Base-by-base conservation (phyloP, 2,888 invertebrate species). In the Lycaena phlaeas region DNA sequence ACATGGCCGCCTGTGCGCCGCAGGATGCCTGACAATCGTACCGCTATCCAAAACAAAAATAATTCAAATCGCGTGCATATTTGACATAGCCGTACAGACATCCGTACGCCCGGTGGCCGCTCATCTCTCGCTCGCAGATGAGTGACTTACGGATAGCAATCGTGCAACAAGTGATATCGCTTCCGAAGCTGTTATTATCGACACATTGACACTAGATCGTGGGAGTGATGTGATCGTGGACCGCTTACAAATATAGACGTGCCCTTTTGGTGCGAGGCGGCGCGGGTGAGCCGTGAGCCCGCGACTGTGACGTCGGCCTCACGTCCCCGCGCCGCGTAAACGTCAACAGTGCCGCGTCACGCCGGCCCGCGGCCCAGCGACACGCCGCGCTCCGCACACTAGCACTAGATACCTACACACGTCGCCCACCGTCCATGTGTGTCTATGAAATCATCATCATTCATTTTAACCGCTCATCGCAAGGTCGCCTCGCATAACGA, bases 1-100 rank as follows among this genome's bases (percentile, higher is more conserved):
- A 84, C 75, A 85, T 85, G 85, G 85, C 85, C 74, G 82, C 78
- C 82, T 74, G 76, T 77, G 77, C 76, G 79, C 71, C 77, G 75
- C 78, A 74, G 77, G 77, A 77, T 81, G 79, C 73, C 75, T 69
- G 68, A 70, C 68, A 67, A 66, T 73, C 68, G 64, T 62, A 68
- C 73, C 72, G 67, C 71, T 70, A 69, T 67, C 69, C 72, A 69
- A 71, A 70, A 68, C 75, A 64, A 66, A 71, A 68, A 68, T 69
- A 73, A 70, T 68, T 74, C 74, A 59, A 67, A 69, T 64, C 65
- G 56, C 65, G 67, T 63, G 59, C 64, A 66, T 68, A 66, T 61
- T 65, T 60, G 63, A 69, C 69, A 68, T 68, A 68, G 69, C 61
- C 65, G 64, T 68, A 66, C 72, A 74, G 68, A 71, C 59, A 57